Conservation (phyloP, 2,113 vertebrate species). For the Vombatus ursinus region DNA sequence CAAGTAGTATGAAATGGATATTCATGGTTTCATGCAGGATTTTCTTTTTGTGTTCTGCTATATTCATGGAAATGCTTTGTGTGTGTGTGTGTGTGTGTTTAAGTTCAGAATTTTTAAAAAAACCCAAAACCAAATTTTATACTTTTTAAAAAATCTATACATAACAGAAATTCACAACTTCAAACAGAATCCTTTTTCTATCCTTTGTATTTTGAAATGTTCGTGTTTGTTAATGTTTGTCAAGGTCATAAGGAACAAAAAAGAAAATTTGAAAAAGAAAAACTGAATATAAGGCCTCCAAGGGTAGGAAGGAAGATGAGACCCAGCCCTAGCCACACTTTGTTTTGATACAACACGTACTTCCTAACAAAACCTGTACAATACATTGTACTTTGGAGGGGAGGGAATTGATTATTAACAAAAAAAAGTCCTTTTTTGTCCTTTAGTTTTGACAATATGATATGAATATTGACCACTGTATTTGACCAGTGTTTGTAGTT, state of each 20-base stretch:
- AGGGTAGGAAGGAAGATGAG: background rate
- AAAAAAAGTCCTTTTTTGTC: background rate
- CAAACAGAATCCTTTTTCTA: background rate
- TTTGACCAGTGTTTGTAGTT: background rate
- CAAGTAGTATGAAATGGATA: background rate
- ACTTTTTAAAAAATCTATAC: background rate
- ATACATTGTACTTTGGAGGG: background rate
- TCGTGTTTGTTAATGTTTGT: background rate
- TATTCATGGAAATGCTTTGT: background rate
- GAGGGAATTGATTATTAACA: background rate
- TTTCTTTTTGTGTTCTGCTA: background rate
- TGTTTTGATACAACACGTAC: background rate
- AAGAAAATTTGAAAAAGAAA: background rate
- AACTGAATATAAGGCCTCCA: background rate
- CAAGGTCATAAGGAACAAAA: background rate
- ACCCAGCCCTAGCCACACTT: background rate
- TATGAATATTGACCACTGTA: background rate
- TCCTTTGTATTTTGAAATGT: background rate
- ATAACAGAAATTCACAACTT: background rate
- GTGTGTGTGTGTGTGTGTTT: background rate
- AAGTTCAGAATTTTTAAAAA: background rate
- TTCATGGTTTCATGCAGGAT: background rate
- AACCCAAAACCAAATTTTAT: background rate
- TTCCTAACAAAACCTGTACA: background rate
- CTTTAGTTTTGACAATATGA: background rate